Percentiles rank a stretch among this genome's conserved stretches.
Conservation (phyloP, 2,888 invertebrate genomes). For the Drosophila flavopinicola region DNA sequence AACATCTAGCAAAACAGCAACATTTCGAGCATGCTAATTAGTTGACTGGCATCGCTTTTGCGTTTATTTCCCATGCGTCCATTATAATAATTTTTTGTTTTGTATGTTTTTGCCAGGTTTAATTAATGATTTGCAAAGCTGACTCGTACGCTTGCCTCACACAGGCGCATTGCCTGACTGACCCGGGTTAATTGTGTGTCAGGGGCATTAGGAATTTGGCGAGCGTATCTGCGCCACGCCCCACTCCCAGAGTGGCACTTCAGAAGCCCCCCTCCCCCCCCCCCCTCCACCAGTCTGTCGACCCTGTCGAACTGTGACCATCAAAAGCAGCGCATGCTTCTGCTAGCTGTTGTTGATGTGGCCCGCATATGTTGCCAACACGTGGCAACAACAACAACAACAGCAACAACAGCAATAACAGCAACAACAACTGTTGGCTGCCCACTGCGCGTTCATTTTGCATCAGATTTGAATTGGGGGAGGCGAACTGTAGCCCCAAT, state of each 20-base stretch:
- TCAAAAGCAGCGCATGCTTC: slow-evolving; percentile 37
- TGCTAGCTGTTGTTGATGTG: slow-evolving; percentile 46
- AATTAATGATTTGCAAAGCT: slow-evolving; percentile 74
- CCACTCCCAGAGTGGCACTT: slow-evolving; percentile 7
- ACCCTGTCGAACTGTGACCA: slow-evolving; percentile 37
- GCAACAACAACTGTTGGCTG: slow-evolving; percentile 32
- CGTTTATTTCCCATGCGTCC: slow-evolving; percentile 67
- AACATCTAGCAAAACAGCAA: not conserved
- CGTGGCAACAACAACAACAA: slow-evolving; percentile 59
- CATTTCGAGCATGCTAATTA: slow-evolving; percentile 66
- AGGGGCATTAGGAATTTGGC: slow-evolving; percentile 57
- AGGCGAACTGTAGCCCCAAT: slow-evolving; percentile 20
- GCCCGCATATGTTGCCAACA: slow-evolving; percentile 67
- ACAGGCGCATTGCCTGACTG: slow-evolving; percentile 9
- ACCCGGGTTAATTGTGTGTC: slow-evolving; percentile 66
- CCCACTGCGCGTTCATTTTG: slow-evolving; percentile 42
- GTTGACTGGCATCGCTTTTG: slow-evolving; percentile 51
- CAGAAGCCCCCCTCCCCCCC: slow-evolving; percentile 1
- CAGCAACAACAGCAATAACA: slow-evolving; percentile 13
- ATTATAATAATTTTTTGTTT: slow-evolving; percentile 63
- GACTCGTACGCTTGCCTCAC: slow-evolving; percentile 30
- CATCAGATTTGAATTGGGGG: slow-evolving; percentile 41
- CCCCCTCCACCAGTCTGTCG: slow-evolving; percentile 2
- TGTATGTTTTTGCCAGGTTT: slow-evolving; percentile 48
- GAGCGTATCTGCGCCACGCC: slow-evolving; percentile 24